Percentiles rank a stretch among this genome's conserved stretches.
phyloP scores from a whole-genome alignment of 2,888 invertebrate genomes.

The Danaus chrysippus region DNA sequence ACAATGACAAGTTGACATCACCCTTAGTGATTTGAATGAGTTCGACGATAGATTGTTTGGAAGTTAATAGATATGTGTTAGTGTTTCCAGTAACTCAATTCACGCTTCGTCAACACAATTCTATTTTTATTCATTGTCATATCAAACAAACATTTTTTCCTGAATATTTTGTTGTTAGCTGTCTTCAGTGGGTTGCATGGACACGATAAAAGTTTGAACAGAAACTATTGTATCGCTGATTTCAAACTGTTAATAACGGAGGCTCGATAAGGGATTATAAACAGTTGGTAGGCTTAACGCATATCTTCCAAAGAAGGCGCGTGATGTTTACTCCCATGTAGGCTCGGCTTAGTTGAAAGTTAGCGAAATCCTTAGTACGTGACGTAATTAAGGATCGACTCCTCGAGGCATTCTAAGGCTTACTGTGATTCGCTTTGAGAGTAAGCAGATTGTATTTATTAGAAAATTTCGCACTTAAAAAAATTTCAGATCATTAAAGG shows the following conservation, averaged over 20 bases:
- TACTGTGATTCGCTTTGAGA: slow-evolving; percentile 30
- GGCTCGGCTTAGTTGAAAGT: slow-evolving; percentile 53
- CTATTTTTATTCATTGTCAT: not conserved
- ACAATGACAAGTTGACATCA: slow-evolving; percentile 39
- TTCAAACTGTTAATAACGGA: slow-evolving; percentile 22
- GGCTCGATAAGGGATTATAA: slow-evolving; percentile 47
- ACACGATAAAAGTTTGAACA: slow-evolving; percentile 7
- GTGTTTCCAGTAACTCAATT: not conserved
- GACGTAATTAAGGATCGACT: slow-evolving; percentile 57
- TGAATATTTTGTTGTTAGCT: not conserved
- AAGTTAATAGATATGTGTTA: not conserved
- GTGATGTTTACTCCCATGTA: slow-evolving; percentile 56
- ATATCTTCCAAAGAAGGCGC: slow-evolving; percentile 57
- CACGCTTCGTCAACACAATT: not conserved
- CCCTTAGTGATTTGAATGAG: slow-evolving; percentile 29
- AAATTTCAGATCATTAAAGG: not conserved
- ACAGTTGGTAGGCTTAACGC: slow-evolving; percentile 57
- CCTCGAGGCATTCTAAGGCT: slow-evolving; percentile 34
- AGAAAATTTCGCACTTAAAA: slow-evolving; percentile 11
- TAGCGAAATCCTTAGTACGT: slow-evolving; percentile 60
- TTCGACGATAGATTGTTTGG: slow-evolving; percentile 7
- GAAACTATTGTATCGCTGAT: slow-evolving; percentile 23
- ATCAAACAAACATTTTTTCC: not conserved
- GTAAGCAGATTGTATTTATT: slow-evolving; percentile 24
- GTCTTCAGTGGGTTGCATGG: not conserved